A percentile compares a stretch with the other conserved stretches of the same genome.
phyloP scores from a whole-genome alignment of 2,113 vertebrate species.

The Malurus cyaneus region DNA sequence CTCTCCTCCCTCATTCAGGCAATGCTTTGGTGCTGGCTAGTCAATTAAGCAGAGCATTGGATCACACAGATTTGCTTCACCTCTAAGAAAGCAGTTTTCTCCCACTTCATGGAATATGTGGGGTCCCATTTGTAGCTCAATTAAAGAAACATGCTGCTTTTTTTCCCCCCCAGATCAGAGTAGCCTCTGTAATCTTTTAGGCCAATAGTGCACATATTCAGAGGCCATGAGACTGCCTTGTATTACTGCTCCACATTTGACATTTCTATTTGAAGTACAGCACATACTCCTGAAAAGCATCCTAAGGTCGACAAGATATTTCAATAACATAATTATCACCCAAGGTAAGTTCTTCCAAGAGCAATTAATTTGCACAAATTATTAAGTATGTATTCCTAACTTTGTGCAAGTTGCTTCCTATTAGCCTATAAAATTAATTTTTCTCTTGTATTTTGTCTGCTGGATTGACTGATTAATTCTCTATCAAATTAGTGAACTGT shows the following conservation, averaged over 20 bases:
- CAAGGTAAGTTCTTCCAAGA: neutral
- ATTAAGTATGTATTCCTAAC: neutral
- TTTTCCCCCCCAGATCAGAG: neutral
- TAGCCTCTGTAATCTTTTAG: neutral
- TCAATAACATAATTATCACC: neutral
- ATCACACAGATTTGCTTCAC: neutral
- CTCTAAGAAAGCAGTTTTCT: neutral
- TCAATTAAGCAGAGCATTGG: neutral
- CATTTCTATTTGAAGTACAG: neutral
- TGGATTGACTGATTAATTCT: neutral
- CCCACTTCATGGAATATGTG: neutral
- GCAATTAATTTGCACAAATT: neutral
- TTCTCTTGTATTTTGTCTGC: neutral
- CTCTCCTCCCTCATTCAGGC: constrained; percentile 8
- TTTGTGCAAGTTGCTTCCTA: neutral
- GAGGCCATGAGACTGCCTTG: neutral
- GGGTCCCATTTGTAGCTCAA: neutral
- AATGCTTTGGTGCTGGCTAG: neutral
- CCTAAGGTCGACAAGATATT: neutral
- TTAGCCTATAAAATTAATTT: neutral
- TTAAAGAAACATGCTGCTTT: neutral
- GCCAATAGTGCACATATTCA: neutral
- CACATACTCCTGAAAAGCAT: neutral
- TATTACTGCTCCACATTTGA: neutral
- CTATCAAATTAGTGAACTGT: neutral